A percentile compares a stretch with the other conserved stretches of the same genome.
Conservation (phyloP, 30 jellyfish, hydroid and myxozoan genomes). For the Aurelia aurita region DNA sequence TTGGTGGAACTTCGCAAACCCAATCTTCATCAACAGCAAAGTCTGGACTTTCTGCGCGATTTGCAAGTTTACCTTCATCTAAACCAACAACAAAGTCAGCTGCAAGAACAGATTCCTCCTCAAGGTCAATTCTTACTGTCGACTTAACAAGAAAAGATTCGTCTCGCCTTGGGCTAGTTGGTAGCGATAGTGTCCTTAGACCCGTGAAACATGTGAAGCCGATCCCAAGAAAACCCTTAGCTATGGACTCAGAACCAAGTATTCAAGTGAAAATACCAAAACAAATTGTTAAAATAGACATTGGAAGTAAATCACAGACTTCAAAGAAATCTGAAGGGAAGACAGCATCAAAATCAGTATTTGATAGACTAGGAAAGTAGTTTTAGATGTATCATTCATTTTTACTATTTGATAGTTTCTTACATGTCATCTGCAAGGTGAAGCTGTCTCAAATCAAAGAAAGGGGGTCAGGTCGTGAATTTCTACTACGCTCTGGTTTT, state of each 20-base stretch:
- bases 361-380: conserved; percentile 49
- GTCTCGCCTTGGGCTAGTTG: conserved; percentile 2
- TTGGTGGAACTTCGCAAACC: conserved; percentile 19
- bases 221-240: conserved; percentile 54
- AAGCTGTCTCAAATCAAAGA: too few species aligned
- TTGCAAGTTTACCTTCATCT: not conserved
- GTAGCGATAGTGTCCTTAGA: not conserved
- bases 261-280: not conserved
- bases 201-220: conserved; percentile 61
- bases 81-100: not conserved
- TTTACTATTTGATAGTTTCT: not conserved
- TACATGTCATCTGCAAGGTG: too few species aligned
- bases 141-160: not conserved
- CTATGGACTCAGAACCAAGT: conserved; percentile 45
- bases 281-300: not conserved
- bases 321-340: not conserved
- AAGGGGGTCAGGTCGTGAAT: too few species aligned
- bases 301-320: not conserved
- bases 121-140: not conserved
- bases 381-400: not conserved
- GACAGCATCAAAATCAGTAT: conserved; percentile 21
- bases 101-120: not conserved
- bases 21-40: not conserved
- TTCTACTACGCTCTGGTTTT: too few species aligned
- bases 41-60: conserved; percentile 10